Evolutionary conservation across 1,140 invertebrate species (phyloP), one percentile per base, ranked within the genome.

Genomic region (Argopecten irradians): DNA sequence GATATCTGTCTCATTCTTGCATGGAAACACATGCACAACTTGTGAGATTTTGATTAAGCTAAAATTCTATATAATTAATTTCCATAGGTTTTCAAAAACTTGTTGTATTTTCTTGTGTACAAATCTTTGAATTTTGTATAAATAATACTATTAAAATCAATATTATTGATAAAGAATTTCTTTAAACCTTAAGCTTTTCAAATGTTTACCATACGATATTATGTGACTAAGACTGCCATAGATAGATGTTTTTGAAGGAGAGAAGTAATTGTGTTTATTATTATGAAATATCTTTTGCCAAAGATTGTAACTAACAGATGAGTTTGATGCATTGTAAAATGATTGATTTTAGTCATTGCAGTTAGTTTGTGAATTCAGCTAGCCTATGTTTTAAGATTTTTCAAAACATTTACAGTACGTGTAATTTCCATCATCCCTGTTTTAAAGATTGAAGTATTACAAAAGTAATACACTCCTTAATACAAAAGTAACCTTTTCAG

Each of bases 121-220:
- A n/a, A n/a, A 28, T 28, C 5, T 28, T 71, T 3, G 28, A 28
- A 71, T n/a, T n/a, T n/a, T 11, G 22, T 71, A 71, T 71, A n/a
- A 8, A 13, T 55, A 2, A 28, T 5, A 16, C 55, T 71, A n/a
- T 5, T 28, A n/a, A 28, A n/a, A 28, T 28, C n/a, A n/a, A n/a
- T 71, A n/a, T 71, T 71, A 71, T 71, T 28, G n/a, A 28, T 71
- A 28, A 71, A 71, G 5, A 28, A 71, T 28, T 5, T 3, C 5
- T 11, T 71, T 1, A 16, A 71, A 71, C 22, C 55, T 71, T 19
- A 19, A 22, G 55, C 28, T 71, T n/a, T 71, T 19, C n/a, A 71
- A n/a, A n/a, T 71, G 16, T 71, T 71, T 71, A 71, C n/a, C 55
- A 71, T 71, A 71, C 22, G n/a, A 71, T 71, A 71, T 71, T 71